phyloP scores from a whole-genome alignment of 2,113 vertebrate genomes.

The Ramphastos sulfuratus region DNA sequence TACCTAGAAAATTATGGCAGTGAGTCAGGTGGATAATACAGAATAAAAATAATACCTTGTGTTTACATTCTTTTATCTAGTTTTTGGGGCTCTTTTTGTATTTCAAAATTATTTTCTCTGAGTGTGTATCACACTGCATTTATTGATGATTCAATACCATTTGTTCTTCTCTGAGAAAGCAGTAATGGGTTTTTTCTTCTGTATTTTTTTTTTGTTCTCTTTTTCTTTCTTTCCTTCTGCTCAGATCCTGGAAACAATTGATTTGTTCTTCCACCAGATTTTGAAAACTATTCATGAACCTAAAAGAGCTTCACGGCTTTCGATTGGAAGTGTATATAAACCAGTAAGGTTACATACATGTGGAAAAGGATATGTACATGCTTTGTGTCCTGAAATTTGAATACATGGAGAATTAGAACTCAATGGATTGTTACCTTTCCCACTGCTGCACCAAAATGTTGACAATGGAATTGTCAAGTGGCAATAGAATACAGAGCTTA shows the following conservation, averaged over 20 bases:
- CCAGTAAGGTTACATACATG: neutral
- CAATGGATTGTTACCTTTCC: neutral
- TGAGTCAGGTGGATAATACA: conserved; percentile 28
- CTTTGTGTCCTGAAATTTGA: neutral
- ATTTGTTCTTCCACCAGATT: neutral
- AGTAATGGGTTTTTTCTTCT: neutral
- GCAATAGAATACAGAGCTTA: neutral
- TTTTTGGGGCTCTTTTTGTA: neutral
- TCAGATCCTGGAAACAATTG: neutral
- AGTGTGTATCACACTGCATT: neutral
- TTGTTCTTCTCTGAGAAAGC: neutral
- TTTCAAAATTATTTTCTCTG: conserved; percentile 26
- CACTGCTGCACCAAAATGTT: neutral
- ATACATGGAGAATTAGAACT: neutral
- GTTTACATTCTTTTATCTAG: conserved; percentile 22
- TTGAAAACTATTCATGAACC: neutral
- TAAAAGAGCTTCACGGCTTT: neutral
- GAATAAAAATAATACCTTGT: conserved; percentile 21
- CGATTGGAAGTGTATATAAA: neutral
- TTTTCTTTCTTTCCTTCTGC: too few species aligned
- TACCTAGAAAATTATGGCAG: conserved; percentile 32
- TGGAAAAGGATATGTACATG: neutral
- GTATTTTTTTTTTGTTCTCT: neutral
- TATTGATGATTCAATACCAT: neutral
- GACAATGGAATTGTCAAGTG: neutral